A percentile compares a stretch with the other conserved stretches of the same genome.
These are phyloP conservation scores for Orthosia gracilis DNA, from an alignment of 2,888 invertebrate genomes.

Conservation along the genomic window DNA sequence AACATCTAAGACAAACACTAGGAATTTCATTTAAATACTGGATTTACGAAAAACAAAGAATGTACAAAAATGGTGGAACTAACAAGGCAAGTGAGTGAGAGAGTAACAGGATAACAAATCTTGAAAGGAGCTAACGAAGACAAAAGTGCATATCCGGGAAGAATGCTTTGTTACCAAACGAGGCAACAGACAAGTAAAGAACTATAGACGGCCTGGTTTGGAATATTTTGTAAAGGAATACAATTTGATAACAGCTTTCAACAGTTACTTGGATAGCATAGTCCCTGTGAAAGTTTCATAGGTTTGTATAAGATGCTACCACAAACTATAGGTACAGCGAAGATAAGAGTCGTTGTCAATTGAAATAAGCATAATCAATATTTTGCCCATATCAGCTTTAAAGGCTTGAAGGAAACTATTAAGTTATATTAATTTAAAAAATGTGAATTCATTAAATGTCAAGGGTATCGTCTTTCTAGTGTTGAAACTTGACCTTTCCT, in stretches of 20 bases:
- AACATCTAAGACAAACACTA: constrained; percentile 39
- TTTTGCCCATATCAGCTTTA: not conserved
- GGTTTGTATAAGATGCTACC: not conserved
- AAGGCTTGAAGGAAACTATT: too few species aligned
- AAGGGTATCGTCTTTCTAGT: too few species aligned
- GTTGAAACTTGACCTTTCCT: not conserved
- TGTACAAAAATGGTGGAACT: constrained; percentile 29
- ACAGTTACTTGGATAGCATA: constrained; percentile 2
- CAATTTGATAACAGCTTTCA: not conserved
- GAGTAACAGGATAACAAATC: constrained; percentile 47
- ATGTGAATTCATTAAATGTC: too few species aligned
- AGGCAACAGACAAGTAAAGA: constrained; percentile 16
- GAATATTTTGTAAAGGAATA: constrained; percentile 2
- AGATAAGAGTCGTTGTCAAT: not conserved
- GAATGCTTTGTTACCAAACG: constrained; percentile 33
- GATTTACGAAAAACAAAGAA: constrained; percentile 26
- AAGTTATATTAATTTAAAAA: too few species aligned
- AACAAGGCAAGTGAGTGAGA: constrained; percentile 25
- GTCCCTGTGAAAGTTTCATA: not conserved
- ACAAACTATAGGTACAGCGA: not conserved
- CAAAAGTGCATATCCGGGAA: constrained; percentile 35
- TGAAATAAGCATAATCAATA: not conserved
- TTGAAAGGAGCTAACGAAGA: constrained; percentile 42
- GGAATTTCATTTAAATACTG: constrained; percentile 59
- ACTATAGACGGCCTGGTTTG: not conserved